Evolutionary conservation across 1,140 invertebrate genomes (phyloP).

Genomic region (Bactericera cockerelli): DNA sequence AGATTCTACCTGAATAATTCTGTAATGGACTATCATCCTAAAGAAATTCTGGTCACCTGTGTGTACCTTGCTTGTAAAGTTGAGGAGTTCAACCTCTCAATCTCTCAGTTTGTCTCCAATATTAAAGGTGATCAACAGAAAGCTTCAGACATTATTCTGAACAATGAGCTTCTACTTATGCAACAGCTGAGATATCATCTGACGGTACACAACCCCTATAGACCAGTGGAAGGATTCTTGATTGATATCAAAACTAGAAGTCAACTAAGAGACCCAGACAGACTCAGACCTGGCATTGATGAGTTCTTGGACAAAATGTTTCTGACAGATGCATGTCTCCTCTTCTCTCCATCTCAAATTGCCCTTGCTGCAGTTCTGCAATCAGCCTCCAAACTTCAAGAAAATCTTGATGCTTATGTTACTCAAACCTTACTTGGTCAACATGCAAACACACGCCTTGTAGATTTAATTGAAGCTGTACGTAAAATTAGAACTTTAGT

Average conservation of each 20-base stretch:
- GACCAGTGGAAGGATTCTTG: conserved; percentile 86
- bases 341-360: conserved; percentile 87
- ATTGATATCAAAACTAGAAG: conserved; percentile 86
- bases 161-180: conserved; percentile 90
- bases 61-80: conserved; percentile 95
- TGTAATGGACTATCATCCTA: conserved; percentile 95
- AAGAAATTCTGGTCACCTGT: conserved; percentile 93
- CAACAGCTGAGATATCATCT: conserved; percentile 89
- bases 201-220: conserved; percentile 88
- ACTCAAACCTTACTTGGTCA: conserved; percentile 66
- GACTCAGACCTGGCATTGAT: conserved; percentile 66
- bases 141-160: conserved; percentile 85
- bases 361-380: conserved; percentile 78
- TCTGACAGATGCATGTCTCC: conserved; percentile 73
- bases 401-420: conserved; percentile 80
- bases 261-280: conserved; percentile 66
- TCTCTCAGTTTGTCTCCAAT: conserved; percentile 89
- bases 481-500: conserved; percentile 53
- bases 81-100: conserved; percentile 97
- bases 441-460: conserved; percentile 48
- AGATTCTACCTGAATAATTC: conserved; percentile 91
- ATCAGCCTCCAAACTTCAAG: conserved; percentile 69
- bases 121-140: conserved; percentile 84
- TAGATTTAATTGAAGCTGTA: conserved; percentile 69
- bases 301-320: conserved; percentile 80